Percentiles rank a stretch among this genome's conserved stretches.
Evolutionary conservation across 2,888 invertebrate species (phyloP).

Genomic region (Apamea monoglypha): DNA sequence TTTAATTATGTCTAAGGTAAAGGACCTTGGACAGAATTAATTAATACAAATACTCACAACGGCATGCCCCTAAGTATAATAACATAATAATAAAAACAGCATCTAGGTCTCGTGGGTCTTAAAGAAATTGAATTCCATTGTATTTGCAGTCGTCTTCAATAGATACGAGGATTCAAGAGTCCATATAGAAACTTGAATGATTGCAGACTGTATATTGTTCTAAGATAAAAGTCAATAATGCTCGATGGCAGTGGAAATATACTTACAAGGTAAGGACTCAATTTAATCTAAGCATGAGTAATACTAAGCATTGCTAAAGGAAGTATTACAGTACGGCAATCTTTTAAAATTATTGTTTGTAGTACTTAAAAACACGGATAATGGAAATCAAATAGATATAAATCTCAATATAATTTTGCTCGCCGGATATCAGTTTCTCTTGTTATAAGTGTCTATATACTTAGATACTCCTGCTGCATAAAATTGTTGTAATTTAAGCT

Average conservation of each 20-base stretch:
- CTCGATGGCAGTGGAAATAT: not conserved
- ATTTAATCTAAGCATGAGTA: not conserved
- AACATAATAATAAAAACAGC: too few species aligned
- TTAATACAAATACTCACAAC: not conserved
- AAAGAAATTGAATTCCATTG: not conserved
- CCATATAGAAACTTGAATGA: not conserved
- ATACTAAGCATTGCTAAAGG: not conserved
- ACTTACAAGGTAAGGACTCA: not conserved
- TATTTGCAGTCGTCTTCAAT: not conserved
- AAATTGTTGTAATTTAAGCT: too few species aligned
- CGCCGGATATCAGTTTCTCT: slow-evolving; percentile 17
- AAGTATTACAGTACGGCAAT: not conserved
- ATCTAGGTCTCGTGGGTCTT: not conserved
- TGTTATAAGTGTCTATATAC: slow-evolving; percentile 1
- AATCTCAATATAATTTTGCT: slow-evolving; percentile 34
- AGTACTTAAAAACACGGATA: slow-evolving; percentile 7
- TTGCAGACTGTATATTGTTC: too few species aligned
- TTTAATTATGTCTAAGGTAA: too few species aligned
- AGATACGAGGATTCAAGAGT: not conserved
- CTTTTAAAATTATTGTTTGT: slow-evolving; percentile 13
- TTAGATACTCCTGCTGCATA: not conserved
- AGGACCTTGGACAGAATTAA: too few species aligned
- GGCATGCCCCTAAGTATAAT: not conserved
- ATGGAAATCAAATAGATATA: slow-evolving; percentile 32
- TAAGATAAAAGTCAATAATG: not conserved